Evolutionary conservation across 2,113 vertebrate genomes (phyloP).

Genomic region (Pelecanus crispus): DNA sequence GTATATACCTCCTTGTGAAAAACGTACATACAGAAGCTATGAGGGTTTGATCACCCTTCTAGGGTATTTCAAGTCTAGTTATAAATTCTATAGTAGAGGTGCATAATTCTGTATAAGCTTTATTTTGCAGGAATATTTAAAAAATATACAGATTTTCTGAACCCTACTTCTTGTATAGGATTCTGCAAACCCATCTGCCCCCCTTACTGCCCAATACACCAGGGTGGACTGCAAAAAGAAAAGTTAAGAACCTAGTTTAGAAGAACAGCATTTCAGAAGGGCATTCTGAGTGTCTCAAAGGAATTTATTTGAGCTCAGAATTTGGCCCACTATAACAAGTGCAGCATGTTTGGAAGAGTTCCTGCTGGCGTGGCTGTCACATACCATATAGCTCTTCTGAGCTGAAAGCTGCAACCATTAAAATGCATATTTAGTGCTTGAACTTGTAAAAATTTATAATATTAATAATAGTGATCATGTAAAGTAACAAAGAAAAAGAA

Average conservation of each 20-base stretch:
- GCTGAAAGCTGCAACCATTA: neutral
- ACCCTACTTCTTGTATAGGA: rapidly evolving
- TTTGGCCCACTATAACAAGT: neutral
- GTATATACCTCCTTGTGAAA: neutral
- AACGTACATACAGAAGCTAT: neutral
- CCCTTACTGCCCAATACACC: neutral
- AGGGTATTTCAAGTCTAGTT: neutral
- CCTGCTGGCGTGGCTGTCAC: neutral
- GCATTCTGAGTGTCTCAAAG: neutral
- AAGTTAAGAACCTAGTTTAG: neutral
- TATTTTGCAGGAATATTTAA: neutral
- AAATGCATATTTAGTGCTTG: neutral
- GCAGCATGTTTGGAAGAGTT: neutral
- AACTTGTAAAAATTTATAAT: neutral
- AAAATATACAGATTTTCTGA: neutral
- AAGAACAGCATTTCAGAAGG: neutral
- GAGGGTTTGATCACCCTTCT: neutral
- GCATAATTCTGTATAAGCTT: neutral
- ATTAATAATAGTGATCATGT: neutral
- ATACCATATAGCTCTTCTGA: neutral
- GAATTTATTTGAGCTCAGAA: neutral
- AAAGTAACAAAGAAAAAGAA: neutral
- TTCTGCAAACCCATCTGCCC: neutral
- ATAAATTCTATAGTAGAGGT: neutral
- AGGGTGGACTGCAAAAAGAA: neutral